Percentiles rank a stretch among this genome's conserved stretches.
These are phyloP conservation scores for Sparus aurata DNA, from an alignment of 2,797 vertebrate species.

Conservation along the genomic window DNA sequence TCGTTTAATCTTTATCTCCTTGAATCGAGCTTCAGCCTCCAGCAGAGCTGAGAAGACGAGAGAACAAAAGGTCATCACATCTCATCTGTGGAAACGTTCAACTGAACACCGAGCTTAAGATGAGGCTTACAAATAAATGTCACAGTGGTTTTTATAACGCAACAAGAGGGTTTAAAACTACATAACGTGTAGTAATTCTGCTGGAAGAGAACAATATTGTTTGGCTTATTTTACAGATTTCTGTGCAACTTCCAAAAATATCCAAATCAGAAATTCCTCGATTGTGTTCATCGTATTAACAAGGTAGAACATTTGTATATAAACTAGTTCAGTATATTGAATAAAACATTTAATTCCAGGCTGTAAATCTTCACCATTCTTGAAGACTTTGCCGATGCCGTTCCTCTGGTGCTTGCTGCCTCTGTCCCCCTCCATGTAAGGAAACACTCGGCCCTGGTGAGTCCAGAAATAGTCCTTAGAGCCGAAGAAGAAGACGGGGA, in stretches of 20 bases:
- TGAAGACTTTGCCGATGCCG: slow-evolving; percentile 96
- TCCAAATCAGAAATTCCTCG: too few species aligned
- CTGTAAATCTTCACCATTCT: slow-evolving; percentile 87
- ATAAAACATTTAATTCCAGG: neutral
- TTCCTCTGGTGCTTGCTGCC: slow-evolving; percentile 94
- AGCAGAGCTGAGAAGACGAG: slow-evolving; percentile 87
- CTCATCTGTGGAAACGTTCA: neutral
- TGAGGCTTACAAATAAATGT: too few species aligned
- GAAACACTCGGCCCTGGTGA: slow-evolving; percentile 97
- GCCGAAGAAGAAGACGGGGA: slow-evolving; percentile 98
- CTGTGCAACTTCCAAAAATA: too few species aligned
- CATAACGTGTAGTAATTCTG: too few species aligned
- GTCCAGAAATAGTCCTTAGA: slow-evolving; percentile 99
- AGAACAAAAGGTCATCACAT: neutral
- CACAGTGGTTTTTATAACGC: too few species aligned
- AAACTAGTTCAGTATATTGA: too few species aligned
- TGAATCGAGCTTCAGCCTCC: slow-evolving; percentile 94
- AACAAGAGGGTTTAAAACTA: too few species aligned
- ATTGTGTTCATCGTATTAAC: too few species aligned
- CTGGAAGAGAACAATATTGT: too few species aligned
- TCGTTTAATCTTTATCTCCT: slow-evolving; percentile 92
- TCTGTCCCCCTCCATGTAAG: slow-evolving; percentile 97
- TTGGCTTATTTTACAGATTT: too few species aligned
- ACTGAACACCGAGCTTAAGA: neutral
- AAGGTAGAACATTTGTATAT: too few species aligned